Percentiles rank a stretch among this genome's conserved stretches.
phyloP scores from a whole-genome alignment of 1,140 invertebrate species.

The Chlorops oryzae region DNA sequence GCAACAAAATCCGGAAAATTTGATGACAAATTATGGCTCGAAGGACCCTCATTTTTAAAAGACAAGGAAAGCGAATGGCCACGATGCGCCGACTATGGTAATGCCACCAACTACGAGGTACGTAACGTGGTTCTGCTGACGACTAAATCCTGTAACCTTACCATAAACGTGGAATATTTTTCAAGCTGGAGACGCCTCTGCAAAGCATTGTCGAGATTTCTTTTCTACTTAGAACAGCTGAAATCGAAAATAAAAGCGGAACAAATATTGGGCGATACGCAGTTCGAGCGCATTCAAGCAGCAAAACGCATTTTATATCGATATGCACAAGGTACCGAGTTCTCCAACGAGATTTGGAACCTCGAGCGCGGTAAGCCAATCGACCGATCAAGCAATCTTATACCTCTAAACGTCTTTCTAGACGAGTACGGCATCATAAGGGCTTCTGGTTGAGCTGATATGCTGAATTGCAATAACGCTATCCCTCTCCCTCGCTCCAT shows the following conservation, averaged over 20 bases:
- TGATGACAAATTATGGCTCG: neutral
- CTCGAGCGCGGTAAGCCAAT: neutral
- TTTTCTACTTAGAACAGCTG: no score
- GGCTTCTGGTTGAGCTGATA: neutral
- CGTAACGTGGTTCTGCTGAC: neutral
- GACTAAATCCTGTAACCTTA: neutral
- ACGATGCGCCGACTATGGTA: neutral
- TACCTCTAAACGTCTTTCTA: conserved; percentile 1
- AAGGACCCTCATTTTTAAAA: neutral
- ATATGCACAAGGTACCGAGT: neutral
- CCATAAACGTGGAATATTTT: neutral
- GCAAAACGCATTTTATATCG: neutral
- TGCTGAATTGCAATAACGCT: neutral
- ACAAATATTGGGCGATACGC: no score
- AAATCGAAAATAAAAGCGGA: no score
- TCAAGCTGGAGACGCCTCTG: neutral
- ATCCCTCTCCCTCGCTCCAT: neutral
- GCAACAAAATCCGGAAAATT: neutral
- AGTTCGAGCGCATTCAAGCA: neutral
- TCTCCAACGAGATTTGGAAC: neutral
- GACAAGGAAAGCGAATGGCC: neutral
- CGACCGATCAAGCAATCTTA: neutral
- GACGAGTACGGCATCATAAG: neutral
- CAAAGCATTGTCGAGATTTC: no score
- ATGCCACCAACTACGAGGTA: neutral